Percentiles rank a stretch among this genome's conserved stretches.
These are phyloP conservation scores for Clangula hyemalis DNA, from an alignment of 2,797 vertebrate species.

Conservation along the genomic window DNA sequence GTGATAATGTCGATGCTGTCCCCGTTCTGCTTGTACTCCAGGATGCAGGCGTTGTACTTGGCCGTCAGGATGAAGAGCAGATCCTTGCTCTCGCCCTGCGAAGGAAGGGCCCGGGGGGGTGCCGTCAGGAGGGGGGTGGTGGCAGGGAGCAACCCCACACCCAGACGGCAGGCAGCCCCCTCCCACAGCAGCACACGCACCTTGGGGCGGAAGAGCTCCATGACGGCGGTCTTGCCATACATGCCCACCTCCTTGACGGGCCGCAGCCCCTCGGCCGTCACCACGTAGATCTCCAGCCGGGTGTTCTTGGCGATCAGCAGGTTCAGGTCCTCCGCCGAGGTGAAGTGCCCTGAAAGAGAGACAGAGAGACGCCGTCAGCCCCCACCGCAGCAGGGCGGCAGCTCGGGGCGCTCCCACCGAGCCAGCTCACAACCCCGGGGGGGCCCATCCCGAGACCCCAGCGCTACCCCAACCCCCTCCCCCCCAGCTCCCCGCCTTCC, in stretches of 20 bases:
- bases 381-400: no score
- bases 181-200: slow-evolving; percentile 66
- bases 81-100: slow-evolving; percentile 96
- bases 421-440: no score
- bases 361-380: no score
- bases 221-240: slow-evolving; percentile 97
- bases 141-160: accelerated
- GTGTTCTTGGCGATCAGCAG: slow-evolving; percentile 98
- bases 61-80: slow-evolving; percentile 96
- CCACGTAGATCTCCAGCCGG: slow-evolving; percentile 96
- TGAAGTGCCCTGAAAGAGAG: slow-evolving; percentile 84
- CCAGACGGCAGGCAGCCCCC: accelerated
- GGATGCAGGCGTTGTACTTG: slow-evolving; percentile 98
- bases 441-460: no score
- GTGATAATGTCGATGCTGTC: slow-evolving; percentile 99
- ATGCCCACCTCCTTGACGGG: slow-evolving; percentile 98
- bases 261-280: slow-evolving; percentile 93
- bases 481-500: no score
- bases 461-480: no score
- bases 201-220: slow-evolving; percentile 98
- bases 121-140: neutral
- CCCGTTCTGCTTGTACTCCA: slow-evolving; percentile 97
- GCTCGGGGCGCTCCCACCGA: no score
- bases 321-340: slow-evolving; percentile 95
- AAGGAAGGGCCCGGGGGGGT: neutral